phyloP scores from a whole-genome alignment of 2,113 vertebrate genomes.

The Hemiscyllium ocellatum region DNA sequence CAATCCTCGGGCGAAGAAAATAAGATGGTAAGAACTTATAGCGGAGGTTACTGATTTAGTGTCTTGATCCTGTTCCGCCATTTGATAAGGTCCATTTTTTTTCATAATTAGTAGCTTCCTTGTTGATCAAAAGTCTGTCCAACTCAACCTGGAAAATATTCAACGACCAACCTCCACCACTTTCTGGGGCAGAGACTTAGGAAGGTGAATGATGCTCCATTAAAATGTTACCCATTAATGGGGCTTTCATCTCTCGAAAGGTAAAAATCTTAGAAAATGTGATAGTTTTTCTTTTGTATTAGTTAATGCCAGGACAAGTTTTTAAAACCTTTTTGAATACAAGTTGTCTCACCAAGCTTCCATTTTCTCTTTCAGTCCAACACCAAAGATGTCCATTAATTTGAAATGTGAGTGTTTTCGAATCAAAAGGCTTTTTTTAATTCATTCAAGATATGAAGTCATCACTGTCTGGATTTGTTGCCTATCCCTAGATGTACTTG shows the following conservation, averaged over 20 bases:
- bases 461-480: too few species aligned
- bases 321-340: background rate
- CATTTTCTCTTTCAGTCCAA: background rate
- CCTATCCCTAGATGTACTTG: too few species aligned
- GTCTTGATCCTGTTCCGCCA: background rate
- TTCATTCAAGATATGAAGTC: too few species aligned
- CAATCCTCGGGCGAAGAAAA: background rate
- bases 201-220: too few species aligned
- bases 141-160: background rate
- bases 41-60: background rate
- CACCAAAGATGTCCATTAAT: background rate
- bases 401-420: background rate
- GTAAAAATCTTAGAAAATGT: background rate
- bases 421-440: background rate
- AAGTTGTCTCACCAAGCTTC: background rate
- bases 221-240: too few species aligned
- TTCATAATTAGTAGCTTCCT: too few species aligned
- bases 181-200: too few species aligned
- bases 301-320: background rate
- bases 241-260: background rate
- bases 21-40: background rate
- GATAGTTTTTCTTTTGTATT: background rate
- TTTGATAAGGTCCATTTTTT: background rate
- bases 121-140: too few species aligned
- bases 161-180: background rate